Evolutionary conservation across 2,113 vertebrate genomes (phyloP).

Genomic region (Elaphurus davidianus): DNA sequence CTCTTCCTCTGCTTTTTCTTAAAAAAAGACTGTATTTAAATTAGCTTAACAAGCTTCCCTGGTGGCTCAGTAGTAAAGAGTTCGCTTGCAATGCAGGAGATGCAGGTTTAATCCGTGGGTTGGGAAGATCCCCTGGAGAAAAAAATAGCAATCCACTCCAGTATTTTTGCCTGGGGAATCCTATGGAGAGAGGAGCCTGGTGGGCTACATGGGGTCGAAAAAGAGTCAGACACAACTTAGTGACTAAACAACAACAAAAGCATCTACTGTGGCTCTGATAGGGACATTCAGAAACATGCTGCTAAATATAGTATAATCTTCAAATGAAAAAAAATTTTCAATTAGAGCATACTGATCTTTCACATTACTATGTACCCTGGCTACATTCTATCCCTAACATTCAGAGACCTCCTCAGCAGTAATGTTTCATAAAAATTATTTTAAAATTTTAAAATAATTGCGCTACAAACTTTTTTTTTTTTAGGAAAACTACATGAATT

Average conservation of each 20-base stretch:
- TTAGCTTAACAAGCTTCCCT: background rate
- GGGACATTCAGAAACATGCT: background rate
- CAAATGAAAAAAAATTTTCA: background rate
- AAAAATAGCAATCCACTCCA: background rate
- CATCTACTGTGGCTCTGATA: background rate
- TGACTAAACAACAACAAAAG: background rate
- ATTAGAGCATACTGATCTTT: background rate
- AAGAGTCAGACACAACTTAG: background rate
- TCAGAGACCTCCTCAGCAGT: background rate
- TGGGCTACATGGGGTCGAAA: background rate
- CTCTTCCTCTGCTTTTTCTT: background rate
- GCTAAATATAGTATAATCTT: background rate
- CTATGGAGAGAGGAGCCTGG: background rate
- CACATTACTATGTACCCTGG: background rate
- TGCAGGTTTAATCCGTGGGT: background rate
- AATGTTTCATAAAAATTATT: background rate
- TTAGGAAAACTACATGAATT: background rate
- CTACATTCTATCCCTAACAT: background rate
- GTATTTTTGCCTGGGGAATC: background rate
- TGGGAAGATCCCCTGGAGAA: background rate
- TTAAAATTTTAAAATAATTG: background rate
- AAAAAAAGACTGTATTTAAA: background rate
- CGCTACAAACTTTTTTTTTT: background rate
- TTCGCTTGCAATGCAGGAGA: background rate
- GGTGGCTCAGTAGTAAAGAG: background rate